Base-by-base conservation (phyloP, 2,888 invertebrate species). In the Megamerina dolium region DNA sequence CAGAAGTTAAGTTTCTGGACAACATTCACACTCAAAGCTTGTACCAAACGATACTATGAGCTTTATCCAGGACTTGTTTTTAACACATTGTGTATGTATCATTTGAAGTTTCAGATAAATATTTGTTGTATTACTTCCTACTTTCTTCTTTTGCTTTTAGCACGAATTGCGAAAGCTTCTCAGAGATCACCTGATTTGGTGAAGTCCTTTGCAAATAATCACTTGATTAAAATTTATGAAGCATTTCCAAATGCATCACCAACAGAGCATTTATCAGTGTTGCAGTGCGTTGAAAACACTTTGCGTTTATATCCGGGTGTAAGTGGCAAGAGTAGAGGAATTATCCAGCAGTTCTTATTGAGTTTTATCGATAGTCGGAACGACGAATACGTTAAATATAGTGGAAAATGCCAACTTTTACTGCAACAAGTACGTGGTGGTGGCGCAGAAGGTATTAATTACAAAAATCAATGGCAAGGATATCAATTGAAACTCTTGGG, bases 361-460 rank as follows among this genome's bases (percentile, higher is more conserved):
- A 53, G 46, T 27, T 63, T 61, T 36, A 41, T 61, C 17, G 63
- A 66, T 41, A 46, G 43, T 9, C 32, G 43, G 2, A 56, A 64
- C 30, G 46, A 51, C 5, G 37, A 45, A 20, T 23, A 58, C 1
- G 56, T 59, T 5, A 8, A 44, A 1, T 48, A 45, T 41, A 57
- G 57, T n/a, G 64, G 58, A 4, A 63, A 61, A 48, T 67, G 66
- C 36, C 51, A 60, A 12, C 66, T 63, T 43, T 54, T 66, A 17
- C 37, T 67, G n/a, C 66, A 65, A 43, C 64, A 64, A 48, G 55
- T 64, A 2, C 55, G 63, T 37, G 64, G 63, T 8, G 61, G 64
- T 12, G 61, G 60, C 8, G 55, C 56, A 26, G 57, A 58, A 23
- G 61, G 60, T 4, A 44, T 57, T 2, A 63, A 55, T 36, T 55